phyloP scores from a whole-genome alignment of 2,888 invertebrate genomes.

The Dusona sp. region DNA sequence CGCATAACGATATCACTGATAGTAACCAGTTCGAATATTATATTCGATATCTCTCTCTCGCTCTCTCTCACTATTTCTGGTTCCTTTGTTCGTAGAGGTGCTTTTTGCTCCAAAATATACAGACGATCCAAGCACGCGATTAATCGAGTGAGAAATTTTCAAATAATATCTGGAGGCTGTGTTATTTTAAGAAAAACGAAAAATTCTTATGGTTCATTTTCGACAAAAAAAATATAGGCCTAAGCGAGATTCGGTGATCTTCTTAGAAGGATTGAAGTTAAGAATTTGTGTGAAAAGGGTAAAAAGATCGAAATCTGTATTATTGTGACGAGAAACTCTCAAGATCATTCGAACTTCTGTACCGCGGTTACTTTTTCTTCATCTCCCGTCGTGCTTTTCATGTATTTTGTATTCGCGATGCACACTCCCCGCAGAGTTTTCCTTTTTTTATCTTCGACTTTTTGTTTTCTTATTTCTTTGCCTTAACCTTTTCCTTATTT shows the following conservation, averaged over 20 bases:
- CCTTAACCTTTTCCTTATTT: constrained; percentile 36
- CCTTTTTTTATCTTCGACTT: constrained; percentile 30
- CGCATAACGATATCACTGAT: constrained; percentile 40
- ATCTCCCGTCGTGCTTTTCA: constrained; percentile 28
- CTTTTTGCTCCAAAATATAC: not conserved
- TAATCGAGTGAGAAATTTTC: constrained; percentile 8
- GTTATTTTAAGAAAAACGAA: not conserved
- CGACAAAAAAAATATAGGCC: no score
- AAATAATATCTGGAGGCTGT: constrained; percentile 7
- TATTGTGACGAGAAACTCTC: not conserved
- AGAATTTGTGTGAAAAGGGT: not conserved
- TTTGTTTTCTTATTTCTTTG: constrained; percentile 14
- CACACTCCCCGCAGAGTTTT: constrained; percentile 57
- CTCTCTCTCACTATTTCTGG: not conserved
- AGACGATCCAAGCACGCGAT: constrained; percentile 24
- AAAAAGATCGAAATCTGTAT: not conserved
- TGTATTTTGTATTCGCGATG: constrained; percentile 71
- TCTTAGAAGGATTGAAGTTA: not conserved
- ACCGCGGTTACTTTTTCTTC: not conserved
- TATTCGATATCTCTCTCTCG: constrained; percentile 70
- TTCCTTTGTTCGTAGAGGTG: not conserved
- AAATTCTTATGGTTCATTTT: constrained; percentile 16
- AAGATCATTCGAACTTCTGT: not conserved
- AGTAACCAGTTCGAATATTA: constrained; percentile 78
- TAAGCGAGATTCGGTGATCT: no score